Base-by-base conservation (phyloP, 2,888 invertebrate species). In the Lottia gigantea region DNA sequence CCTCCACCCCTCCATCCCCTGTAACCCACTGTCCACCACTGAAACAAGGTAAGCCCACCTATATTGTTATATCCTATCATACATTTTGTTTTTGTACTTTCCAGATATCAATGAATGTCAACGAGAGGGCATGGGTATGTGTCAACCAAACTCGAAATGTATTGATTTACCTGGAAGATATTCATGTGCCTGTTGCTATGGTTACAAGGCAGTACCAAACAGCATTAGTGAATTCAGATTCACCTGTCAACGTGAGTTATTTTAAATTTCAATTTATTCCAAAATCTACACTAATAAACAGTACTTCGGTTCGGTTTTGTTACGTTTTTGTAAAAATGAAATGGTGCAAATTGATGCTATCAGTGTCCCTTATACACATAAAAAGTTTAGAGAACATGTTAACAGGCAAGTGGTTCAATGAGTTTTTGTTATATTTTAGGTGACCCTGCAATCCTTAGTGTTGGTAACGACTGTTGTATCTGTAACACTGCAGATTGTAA, bases 91-190 rank as follows among this genome's bases (percentile, higher is more conserved):
- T 31, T 31, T 2, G 31, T 15, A 46, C 45, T 55, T 55, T 19
- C 3, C 19, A 67, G 67, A 67, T 67, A 61, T 67, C 61, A 40
- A 67, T 40, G 67, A 67, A 67, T 67, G 67, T 61, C 55, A 55
- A 23, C 12, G 23, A 55, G 55, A 55, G 8, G 19, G 15, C 0
- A 23, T 2, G 12, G 40, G n/a, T 8, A 40, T 23, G 3, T 67
- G 67, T 15, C 55, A 14, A 11, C 8, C 16, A 19, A 26, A 16
- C 16, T 55, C 67, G 1, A 55, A 55, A 11, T 67, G 67, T 14
- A 7, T 40, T 11, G 61, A 67, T 55, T 23, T 55, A 19, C 67
- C 67, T 16, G 67, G 67, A 67, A 40, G 14, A 26, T 67, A 19
- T 25, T 2, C 25, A 19, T 67, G 67, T 16, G 16, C 49, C 0